A percentile compares a stretch with the other conserved stretches of the same genome.
phyloP scores from a whole-genome alignment of 92 coral and sea anemone genomes.

The Heteractis magnifica region DNA sequence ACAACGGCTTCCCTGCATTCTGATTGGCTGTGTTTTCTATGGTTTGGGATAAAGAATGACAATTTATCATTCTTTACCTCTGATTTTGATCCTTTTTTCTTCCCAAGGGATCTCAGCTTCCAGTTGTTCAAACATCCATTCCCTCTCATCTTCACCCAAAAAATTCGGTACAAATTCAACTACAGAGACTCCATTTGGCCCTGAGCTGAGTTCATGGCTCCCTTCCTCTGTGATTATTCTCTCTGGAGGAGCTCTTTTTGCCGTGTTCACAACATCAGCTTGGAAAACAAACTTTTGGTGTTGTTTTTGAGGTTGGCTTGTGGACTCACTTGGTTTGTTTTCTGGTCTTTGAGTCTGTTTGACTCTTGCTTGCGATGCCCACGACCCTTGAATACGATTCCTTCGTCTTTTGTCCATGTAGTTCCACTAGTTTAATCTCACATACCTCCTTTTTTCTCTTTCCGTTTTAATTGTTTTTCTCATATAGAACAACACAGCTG shows the following conservation, averaged over 20 bases:
- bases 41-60: background rate
- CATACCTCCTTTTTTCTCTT: background rate
- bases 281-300: slow-evolving; percentile 44
- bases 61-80: slow-evolving; percentile 47
- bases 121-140: slow-evolving; percentile 84
- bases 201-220: slow-evolving; percentile 55
- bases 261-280: slow-evolving; percentile 34
- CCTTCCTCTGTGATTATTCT: slow-evolving; percentile 46
- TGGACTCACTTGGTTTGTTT: background rate
- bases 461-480: background rate
- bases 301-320: background rate
- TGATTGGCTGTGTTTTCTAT: no score
- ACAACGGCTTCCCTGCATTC: background rate
- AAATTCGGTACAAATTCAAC: slow-evolving; percentile 57
- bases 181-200: slow-evolving; percentile 58
- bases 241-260: slow-evolving; percentile 25
- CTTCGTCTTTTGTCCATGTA: slow-evolving; percentile 61
- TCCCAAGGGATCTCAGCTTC: slow-evolving; percentile 73
- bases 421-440: background rate
- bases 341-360: slow-evolving; percentile 2
- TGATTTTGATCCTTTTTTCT: slow-evolving; percentile 60
- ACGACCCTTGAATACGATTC: slow-evolving; percentile 73
- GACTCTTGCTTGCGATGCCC: slow-evolving; percentile 56
- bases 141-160: slow-evolving; percentile 53
- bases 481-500: background rate